These are phyloP conservation scores for Nephrotoma guestfalica DNA, from an alignment of 2,888 invertebrate species.

Conservation along the genomic window DNA sequence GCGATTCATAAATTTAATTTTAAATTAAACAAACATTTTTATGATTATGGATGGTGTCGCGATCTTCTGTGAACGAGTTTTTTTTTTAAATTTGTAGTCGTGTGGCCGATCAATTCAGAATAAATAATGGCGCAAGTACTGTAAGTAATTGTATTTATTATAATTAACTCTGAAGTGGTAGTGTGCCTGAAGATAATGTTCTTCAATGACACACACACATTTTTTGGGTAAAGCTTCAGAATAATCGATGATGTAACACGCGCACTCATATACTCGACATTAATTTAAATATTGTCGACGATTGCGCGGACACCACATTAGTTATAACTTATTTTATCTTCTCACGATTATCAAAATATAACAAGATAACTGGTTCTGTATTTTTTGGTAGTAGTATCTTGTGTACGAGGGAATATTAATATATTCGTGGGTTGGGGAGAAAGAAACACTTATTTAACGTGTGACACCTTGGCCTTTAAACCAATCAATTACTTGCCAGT, in stretches of 20 bases:
- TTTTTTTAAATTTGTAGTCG: not conserved
- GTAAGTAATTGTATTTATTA: not conserved
- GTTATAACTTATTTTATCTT: not conserved
- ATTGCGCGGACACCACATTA: not conserved
- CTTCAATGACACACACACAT: not conserved
- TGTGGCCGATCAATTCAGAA: not conserved
- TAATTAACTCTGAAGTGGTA: not conserved
- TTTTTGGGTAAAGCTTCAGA: too few species aligned
- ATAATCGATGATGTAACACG: not conserved
- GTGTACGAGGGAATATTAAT: too few species aligned
- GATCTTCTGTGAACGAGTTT: not conserved
- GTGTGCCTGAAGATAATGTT: not conserved
- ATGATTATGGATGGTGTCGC: not conserved
- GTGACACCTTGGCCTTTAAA: too few species aligned
- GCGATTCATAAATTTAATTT: not conserved
- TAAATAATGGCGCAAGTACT: not conserved
- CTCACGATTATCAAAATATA: not conserved
- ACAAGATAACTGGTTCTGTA: not conserved
- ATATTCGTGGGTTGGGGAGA: too few species aligned
- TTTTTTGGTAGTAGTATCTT: not conserved
- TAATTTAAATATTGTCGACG: not conserved
- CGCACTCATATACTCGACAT: not conserved
- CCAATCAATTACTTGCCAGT: too few species aligned
- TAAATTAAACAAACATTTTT: not conserved
- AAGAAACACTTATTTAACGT: too few species aligned